phyloP scores from a whole-genome alignment of 1,140 invertebrate genomes.

The Ceratoteleas bidentatus region DNA sequence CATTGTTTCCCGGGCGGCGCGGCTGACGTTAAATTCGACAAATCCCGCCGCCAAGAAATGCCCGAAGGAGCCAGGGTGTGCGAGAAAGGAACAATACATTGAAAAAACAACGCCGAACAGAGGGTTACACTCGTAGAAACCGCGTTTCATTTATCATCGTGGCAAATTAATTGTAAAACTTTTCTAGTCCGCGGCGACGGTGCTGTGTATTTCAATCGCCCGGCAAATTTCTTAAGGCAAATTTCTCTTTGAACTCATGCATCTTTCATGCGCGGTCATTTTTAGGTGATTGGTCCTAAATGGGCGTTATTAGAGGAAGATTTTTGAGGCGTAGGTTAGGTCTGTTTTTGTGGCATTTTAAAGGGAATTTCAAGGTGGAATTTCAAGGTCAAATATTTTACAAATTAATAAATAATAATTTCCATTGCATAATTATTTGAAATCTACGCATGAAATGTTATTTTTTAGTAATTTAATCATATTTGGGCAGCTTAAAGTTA shows the following conservation, averaged over 20 bases:
- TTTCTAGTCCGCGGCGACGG: constrained; percentile 31
- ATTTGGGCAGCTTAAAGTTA: no score
- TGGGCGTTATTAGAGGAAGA: no score
- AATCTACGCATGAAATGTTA: no score
- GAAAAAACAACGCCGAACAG: constrained; percentile 26
- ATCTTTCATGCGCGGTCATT: no score
- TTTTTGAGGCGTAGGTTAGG: no score
- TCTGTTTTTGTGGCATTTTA: no score
- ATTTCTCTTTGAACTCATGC: constrained; percentile 42
- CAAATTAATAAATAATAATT: no score
- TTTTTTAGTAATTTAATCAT: no score
- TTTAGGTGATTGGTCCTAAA: no score
- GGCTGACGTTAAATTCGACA: constrained; percentile 72
- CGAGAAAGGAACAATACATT: constrained; percentile 37
- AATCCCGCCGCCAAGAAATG: constrained; percentile 58
- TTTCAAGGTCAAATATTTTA: no score
- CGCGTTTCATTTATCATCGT: constrained; percentile 60
- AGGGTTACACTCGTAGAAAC: constrained; percentile 55
- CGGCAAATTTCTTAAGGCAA: constrained; percentile 13
- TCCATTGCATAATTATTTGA: no score
- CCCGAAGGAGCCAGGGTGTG: constrained; percentile 44
- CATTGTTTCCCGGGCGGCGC: constrained; percentile 72
- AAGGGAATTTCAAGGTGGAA: no score
- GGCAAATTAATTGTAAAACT: constrained; percentile 58
- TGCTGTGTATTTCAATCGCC: constrained; percentile 24